A percentile compares a stretch with the other conserved stretches of the same genome.
These are phyloP conservation scores for Theocolax elegans DNA, from an alignment of 1,140 invertebrate genomes.

Conservation along the genomic window DNA sequence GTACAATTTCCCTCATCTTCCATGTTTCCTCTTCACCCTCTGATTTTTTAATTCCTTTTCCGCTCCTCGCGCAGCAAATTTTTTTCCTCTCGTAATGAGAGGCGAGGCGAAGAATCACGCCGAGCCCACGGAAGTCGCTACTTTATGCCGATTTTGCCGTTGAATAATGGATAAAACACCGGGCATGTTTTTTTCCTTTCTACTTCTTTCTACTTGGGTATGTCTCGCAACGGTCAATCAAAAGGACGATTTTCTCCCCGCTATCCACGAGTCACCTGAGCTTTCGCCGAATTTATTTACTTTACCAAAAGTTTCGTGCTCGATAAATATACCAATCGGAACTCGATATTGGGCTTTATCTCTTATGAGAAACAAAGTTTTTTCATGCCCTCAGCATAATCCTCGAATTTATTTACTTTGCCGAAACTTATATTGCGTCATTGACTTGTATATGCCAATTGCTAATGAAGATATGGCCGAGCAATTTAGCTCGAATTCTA, in stretches of 20 bases:
- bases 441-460: too few relatives aligned
- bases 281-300: slow-evolving; percentile 6
- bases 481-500: too few relatives aligned
- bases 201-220: not conserved
- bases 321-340: not conserved
- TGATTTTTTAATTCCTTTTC: slow-evolving; percentile 19
- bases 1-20: slow-evolving; percentile 31
- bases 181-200: not conserved
- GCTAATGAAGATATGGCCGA: too few relatives aligned
- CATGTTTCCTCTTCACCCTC: slow-evolving; percentile 29
- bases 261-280: not conserved
- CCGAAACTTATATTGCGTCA: too few relatives aligned
- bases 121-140: slow-evolving; percentile 29
- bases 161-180: slow-evolving; percentile 30
- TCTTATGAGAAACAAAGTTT: too few relatives aligned
- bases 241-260: not conserved
- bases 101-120: not conserved
- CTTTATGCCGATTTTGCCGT: slow-evolving; percentile 22
- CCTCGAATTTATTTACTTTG: too few relatives aligned
- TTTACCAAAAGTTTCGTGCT: slow-evolving; percentile 4
- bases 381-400: too few relatives aligned
- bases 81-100: not conserved
- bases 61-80: not conserved
- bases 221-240: slow-evolving; percentile 47
- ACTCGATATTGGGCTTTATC: not conserved